phyloP scores from a whole-genome alignment of 2,888 invertebrate genomes.

The Limnephilus auricula region DNA sequence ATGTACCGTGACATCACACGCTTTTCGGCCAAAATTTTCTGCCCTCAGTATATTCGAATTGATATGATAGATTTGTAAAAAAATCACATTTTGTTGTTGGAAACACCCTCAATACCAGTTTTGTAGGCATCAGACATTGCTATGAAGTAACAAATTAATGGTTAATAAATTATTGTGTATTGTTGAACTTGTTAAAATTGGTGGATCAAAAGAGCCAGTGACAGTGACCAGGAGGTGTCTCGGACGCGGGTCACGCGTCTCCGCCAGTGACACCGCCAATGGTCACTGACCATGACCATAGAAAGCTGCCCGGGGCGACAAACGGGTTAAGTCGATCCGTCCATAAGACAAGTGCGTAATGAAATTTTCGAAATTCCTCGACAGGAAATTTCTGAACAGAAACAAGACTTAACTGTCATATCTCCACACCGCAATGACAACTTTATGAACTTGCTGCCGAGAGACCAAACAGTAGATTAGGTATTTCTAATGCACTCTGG shows the following conservation, averaged over 20 bases:
- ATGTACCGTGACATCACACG: too few species aligned
- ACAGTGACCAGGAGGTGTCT: neutral
- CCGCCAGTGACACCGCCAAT: neutral
- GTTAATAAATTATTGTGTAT: neutral
- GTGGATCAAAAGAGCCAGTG: neutral
- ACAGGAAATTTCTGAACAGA: slow-evolving; percentile 40
- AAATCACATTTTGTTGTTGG: too few species aligned
- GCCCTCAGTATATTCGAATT: too few species aligned
- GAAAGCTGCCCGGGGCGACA: slow-evolving; percentile 39
- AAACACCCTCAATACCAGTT: too few species aligned
- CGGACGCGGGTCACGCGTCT: neutral
- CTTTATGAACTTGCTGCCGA: slow-evolving; percentile 25
- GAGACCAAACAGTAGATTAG: neutral
- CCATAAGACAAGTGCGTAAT: slow-evolving; percentile 43
- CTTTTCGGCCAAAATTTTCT: too few species aligned
- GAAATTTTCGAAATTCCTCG: slow-evolving; percentile 43
- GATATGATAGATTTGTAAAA: too few species aligned
- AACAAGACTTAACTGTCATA: slow-evolving; percentile 33
- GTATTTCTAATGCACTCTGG: neutral
- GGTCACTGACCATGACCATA: slow-evolving; percentile 3
- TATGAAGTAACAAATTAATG: too few species aligned
- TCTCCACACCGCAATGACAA: slow-evolving; percentile 11
- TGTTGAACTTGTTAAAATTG: neutral
- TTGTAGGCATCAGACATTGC: too few species aligned
- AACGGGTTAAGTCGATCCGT: slow-evolving; percentile 27